Evolutionary conservation across 2,888 invertebrate genomes (phyloP).

Genomic region (Limnephilus lunatus): DNA sequence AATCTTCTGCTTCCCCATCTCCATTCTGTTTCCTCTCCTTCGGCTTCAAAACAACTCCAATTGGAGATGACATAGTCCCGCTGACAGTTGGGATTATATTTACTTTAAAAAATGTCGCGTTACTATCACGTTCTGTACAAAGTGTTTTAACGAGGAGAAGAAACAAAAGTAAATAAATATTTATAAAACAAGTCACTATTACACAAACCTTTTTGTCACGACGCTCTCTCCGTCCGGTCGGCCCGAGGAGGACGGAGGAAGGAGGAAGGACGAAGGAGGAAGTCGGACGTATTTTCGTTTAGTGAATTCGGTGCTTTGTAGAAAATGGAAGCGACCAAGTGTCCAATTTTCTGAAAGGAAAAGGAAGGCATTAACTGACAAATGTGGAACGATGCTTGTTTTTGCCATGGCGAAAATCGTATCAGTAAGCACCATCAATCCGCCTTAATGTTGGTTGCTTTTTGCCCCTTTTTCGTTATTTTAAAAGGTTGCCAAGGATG

Average conservation of each 20-base stretch:
- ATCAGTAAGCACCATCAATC: slow-evolving; percentile 45
- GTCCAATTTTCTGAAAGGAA: slow-evolving; percentile 47
- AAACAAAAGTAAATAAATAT: neutral
- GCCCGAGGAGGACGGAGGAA: neutral
- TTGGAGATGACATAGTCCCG: too few relatives aligned
- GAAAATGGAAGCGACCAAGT: neutral
- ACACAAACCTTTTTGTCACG: neutral
- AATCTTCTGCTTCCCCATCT: too few relatives aligned
- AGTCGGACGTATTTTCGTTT: slow-evolving; percentile 11
- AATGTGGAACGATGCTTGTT: slow-evolving; percentile 45
- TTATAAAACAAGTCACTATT: neutral
- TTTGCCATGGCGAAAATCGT: slow-evolving; percentile 39
- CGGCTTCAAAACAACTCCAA: too few relatives aligned
- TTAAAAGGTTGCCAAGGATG: slow-evolving; percentile 23
- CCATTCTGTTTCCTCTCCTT: too few relatives aligned
- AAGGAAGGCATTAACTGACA: slow-evolving; percentile 31
- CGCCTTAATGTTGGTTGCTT: slow-evolving; percentile 37
- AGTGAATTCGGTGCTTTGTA: neutral
- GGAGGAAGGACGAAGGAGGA: neutral
- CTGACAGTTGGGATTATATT: too few relatives aligned
- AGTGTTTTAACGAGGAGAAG: neutral
- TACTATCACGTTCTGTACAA: neutral
- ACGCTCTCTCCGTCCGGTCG: neutral
- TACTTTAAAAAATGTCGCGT: neutral
- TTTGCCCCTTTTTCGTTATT: slow-evolving; percentile 16